Percentiles rank a stretch among this genome's conserved stretches.
These are phyloP conservation scores for Nesidiocoris tenuis DNA, from an alignment of 2,888 invertebrate genomes.

Conservation along the genomic window DNA sequence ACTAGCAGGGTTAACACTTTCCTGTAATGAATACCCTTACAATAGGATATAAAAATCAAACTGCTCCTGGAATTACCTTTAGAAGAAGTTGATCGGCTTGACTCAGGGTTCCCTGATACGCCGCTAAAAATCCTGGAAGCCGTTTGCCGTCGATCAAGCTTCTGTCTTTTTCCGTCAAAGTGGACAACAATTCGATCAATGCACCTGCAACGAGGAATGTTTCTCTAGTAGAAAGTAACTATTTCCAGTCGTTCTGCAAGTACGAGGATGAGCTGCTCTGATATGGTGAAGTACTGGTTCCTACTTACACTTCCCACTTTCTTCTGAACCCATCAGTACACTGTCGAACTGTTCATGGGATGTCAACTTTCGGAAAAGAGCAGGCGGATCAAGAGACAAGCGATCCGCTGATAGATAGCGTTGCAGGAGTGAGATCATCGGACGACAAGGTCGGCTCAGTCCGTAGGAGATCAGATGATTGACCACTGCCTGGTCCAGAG, in stretches of 20 bases:
- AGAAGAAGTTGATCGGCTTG: conserved; percentile 69
- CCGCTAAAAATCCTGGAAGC: conserved; percentile 72
- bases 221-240: too few species aligned
- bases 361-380: conserved; percentile 20
- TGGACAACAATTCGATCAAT: conserved; percentile 22
- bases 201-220: conserved; percentile 4
- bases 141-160: conserved; percentile 67
- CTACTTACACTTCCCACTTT: conserved; percentile 25
- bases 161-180: conserved; percentile 64
- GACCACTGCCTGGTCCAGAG: not conserved
- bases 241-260: too few species aligned
- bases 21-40: too few species aligned
- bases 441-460: conserved; percentile 11
- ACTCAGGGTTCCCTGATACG: conserved; percentile 73
- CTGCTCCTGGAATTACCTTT: too few species aligned
- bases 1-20: too few species aligned
- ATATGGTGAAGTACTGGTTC: too few species aligned
- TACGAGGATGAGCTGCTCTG: too few species aligned
- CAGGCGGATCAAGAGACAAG: conserved; percentile 4
- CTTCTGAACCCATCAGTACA: conserved; percentile 22
- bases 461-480: conserved; percentile 20
- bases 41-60: too few species aligned
- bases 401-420: conserved; percentile 12
- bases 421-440: conserved; percentile 12
- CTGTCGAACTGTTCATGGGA: conserved; percentile 20